Evolutionary conservation across 2,888 invertebrate species (phyloP), one percentile per base, ranked within the genome.

Genomic region (Pachymerium ferrugineum): DNA sequence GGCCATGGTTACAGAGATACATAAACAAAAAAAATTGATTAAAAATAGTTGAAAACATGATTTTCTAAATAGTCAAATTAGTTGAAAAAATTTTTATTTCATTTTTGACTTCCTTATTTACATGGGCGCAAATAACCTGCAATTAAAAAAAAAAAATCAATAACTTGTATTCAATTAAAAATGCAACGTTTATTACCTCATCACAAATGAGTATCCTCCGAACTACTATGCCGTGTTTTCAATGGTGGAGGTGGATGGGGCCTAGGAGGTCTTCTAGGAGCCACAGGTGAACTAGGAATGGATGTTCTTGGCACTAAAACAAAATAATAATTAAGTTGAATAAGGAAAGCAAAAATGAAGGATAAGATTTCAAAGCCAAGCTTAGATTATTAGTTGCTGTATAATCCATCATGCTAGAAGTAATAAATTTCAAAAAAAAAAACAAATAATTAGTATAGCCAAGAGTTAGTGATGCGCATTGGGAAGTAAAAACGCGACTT

Each of bases 181-280:
- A n/a, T n/a, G n/a, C n/a, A n/a, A n/a, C n/a, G n/a, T n/a, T n/a
- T n/a, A 10, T 29, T 25, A 68, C 68, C 28, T 31, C 8, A 68
- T 68, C 68, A 68, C 68, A 68, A 68, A 68, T 68, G 68, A 30
- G 68, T 68, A 30, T 68, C 68, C 28, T 68, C 68, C 29, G 68
- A 68, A 28, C 31, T 68, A 28, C 68, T 29, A 1, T 22, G 1
- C 68, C 12, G 22, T 10, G 19, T n/a, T 25, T 31, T 68, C 29
- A 31, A 16, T 28, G 68, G 68, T 28, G 68, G 68, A n/a, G 68
- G 68, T 28, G 68, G 68, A 10, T 68, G 68, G 28, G 68, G 68
- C 16, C 68, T 29, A 19, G 68, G 68, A 5, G 68, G 68, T 28
- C 68, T 28, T 31, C 68, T 19, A 3, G 68, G 68, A 6, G 68